Evolutionary conservation across 2,888 invertebrate species (phyloP).

Genomic region (Scotopteryx bipunctaria): DNA sequence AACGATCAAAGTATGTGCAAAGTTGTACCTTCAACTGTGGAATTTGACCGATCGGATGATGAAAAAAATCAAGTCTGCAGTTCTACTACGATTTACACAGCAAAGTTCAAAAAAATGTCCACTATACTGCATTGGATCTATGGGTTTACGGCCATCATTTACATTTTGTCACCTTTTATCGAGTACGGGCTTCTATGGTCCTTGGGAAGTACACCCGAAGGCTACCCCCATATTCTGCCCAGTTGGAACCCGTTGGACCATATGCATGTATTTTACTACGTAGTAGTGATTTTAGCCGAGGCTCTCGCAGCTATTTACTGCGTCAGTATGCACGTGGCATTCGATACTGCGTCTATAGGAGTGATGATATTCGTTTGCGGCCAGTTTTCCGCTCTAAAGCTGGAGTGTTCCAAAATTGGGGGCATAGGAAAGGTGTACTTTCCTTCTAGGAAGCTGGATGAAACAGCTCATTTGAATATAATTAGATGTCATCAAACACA

Average conservation of each 20-base stretch:
- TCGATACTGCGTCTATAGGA: constrained; percentile 60
- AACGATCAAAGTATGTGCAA: constrained; percentile 39
- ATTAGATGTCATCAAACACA: constrained; percentile 55
- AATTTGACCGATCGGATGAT: constrained; percentile 45
- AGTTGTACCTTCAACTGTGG: constrained; percentile 31
- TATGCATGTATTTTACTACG: constrained; percentile 46
- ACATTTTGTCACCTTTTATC: constrained; percentile 59
- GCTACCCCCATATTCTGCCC: constrained; percentile 62
- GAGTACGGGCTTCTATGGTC: constrained; percentile 47
- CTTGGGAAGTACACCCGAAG: constrained; percentile 30
- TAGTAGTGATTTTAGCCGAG: constrained; percentile 51
- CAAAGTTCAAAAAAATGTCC: constrained; percentile 46
- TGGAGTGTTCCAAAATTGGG: constrained; percentile 55
- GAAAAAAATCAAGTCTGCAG: constrained; percentile 30
- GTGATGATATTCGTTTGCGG: constrained; percentile 68
- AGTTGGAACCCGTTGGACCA: constrained; percentile 58
- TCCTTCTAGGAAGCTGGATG: constrained; percentile 48
- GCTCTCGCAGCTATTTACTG: constrained; percentile 54
- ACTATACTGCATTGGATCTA: constrained; percentile 53
- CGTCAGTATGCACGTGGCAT: constrained; percentile 57
- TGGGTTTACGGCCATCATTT: constrained; percentile 51
- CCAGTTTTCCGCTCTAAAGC: constrained; percentile 55
- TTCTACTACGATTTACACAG: constrained; percentile 48
- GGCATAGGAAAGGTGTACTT: constrained; percentile 47
- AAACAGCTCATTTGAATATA: constrained; percentile 58